Conservation (phyloP, 2,797 vertebrate genomes). For the Taeniopygia guttata region DNA sequence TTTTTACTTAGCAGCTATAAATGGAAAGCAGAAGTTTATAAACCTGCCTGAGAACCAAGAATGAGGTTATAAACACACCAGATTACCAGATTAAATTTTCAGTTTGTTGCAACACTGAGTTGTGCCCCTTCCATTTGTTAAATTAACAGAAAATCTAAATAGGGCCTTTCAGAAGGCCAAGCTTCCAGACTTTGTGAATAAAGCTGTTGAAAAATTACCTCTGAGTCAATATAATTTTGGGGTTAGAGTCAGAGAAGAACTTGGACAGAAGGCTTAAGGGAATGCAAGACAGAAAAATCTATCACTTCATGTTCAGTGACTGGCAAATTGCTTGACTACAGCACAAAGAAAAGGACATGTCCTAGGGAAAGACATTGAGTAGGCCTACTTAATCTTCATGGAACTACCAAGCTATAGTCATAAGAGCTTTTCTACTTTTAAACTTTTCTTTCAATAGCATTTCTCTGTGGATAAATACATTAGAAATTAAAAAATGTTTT, state of each 20-base stretch:
- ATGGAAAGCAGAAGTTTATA: slow-evolving; percentile 28
- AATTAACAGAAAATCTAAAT: not conserved
- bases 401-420: not conserved
- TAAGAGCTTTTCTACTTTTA: not conserved
- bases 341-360: not conserved
- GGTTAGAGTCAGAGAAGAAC: not conserved
- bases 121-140: not conserved
- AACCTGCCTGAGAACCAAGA: slow-evolving; percentile 4
- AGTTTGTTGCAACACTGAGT: not conserved
- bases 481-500: not conserved
- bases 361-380: not conserved
- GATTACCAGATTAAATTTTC: not conserved
- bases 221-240: not conserved
- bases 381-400: not conserved
- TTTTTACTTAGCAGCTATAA: not conserved
- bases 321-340: not conserved
- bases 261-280: not conserved
- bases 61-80: not conserved
- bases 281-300: not conserved
- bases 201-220: not conserved
- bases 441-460: not conserved
- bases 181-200: not conserved
- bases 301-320: not conserved
- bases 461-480: not conserved
- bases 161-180: not conserved